Percentiles rank a stretch among this genome's conserved stretches.
Conservation (phyloP, 2,888 invertebrate species). For the Mystacides longicornis region DNA sequence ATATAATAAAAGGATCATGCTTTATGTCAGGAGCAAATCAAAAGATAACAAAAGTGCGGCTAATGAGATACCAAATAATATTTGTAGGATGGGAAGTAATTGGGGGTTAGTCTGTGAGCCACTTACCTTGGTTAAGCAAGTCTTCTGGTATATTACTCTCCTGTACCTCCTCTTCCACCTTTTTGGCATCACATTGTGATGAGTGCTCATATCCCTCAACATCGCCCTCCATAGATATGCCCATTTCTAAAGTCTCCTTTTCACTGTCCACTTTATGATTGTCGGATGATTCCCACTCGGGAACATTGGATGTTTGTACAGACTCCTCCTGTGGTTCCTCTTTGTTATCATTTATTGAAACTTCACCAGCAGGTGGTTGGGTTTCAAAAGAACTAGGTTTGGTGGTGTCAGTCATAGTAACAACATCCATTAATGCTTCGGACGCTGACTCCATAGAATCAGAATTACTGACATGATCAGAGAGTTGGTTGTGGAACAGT, state of each 20-base stretch:
- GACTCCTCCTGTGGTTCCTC: slow-evolving; percentile 27
- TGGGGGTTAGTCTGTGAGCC: neutral
- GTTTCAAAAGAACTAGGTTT: slow-evolving; percentile 33
- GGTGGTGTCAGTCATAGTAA: slow-evolving; percentile 34
- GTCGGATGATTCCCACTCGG: slow-evolving; percentile 57
- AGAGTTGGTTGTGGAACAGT: slow-evolving; percentile 39
- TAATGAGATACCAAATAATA: neutral
- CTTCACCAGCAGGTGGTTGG: slow-evolving; percentile 27
- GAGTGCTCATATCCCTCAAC: slow-evolving; percentile 37
- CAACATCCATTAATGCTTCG: slow-evolving; percentile 39
- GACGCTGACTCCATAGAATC: slow-evolving; percentile 42
- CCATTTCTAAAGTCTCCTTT: slow-evolving; percentile 37
- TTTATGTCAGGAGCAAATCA: neutral
- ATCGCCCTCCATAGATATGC: slow-evolving; percentile 49
- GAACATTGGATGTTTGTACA: slow-evolving; percentile 35
- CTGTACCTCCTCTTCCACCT: slow-evolving; percentile 5
- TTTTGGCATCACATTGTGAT: slow-evolving; percentile 12
- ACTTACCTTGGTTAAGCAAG: neutral
- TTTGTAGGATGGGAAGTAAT: neutral
- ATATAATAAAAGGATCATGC: neutral
- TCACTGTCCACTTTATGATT: slow-evolving; percentile 35
- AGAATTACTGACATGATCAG: slow-evolving; percentile 39
- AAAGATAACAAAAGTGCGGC: neutral
- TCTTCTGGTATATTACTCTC: neutral
- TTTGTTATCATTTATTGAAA: neutral